These are phyloP conservation scores for Deilephila porcellus DNA, from an alignment of 2,888 invertebrate species.

Conservation along the genomic window DNA sequence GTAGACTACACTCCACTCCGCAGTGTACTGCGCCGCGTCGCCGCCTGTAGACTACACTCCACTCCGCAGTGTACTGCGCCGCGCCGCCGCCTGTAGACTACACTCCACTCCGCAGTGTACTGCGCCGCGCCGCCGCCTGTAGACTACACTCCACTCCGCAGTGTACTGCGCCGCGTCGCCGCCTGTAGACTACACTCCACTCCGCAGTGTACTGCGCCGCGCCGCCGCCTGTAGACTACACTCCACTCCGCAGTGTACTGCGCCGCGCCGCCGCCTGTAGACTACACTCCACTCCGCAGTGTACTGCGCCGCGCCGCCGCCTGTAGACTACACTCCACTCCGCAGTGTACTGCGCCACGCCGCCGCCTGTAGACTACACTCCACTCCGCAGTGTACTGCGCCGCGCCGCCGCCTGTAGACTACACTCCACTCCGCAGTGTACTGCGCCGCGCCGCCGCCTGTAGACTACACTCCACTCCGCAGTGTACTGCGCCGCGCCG, in stretches of 20 bases:
- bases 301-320: not conserved
- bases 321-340: not conserved
- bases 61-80: no score
- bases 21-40: slow-evolving; percentile 1
- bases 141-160: no score
- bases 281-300: no score
- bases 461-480: no score
- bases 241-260: not conserved
- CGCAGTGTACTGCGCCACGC: no score
- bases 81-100: not conserved
- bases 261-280: not conserved
- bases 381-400: not conserved
- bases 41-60: not conserved
- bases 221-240: not conserved
- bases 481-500: slow-evolving; percentile 4
- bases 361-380: not conserved
- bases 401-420: not conserved
- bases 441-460: not conserved
- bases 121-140: not conserved
- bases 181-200: not conserved
- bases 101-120: no score
- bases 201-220: no score
- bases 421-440: no score
- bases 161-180: not conserved
- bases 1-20: no score